Percentiles rank a stretch among this genome's conserved stretches.
phyloP scores from a whole-genome alignment of 2,888 invertebrate species.

The Drosophila conformis region DNA sequence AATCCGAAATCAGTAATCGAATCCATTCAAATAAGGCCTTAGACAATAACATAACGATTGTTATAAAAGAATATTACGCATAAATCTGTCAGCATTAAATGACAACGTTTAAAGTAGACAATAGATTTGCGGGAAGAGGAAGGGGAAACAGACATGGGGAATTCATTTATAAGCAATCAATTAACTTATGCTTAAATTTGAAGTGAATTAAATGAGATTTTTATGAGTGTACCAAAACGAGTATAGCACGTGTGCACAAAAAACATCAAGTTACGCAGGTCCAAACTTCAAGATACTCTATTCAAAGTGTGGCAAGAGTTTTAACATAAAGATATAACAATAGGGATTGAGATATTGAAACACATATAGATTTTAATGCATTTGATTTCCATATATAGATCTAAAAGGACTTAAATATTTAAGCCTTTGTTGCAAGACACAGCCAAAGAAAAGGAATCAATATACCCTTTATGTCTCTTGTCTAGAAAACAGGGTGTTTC shows the following conservation, averaged over 20 bases:
- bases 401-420: neutral
- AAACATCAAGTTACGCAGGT: neutral
- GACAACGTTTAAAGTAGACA: conserved; percentile 15
- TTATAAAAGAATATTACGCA: conserved; percentile 33
- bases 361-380: neutral
- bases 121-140: neutral
- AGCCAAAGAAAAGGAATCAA: neutral
- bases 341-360: neutral
- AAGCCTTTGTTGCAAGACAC: neutral
- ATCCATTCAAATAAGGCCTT: conserved; percentile 58
- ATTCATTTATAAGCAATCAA: conserved; percentile 16
- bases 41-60: conserved; percentile 55
- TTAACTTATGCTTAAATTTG: conserved; percentile 22
- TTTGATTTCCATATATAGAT: neutral
- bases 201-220: conserved; percentile 17
- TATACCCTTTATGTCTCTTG: neutral
- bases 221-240: conserved; percentile 28
- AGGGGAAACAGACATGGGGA: neutral
- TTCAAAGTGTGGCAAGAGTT: neutral
- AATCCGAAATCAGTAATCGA: conserved; percentile 19
- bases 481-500: neutral
- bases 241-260: conserved; percentile 21
- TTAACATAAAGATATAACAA: neutral
- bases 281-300: neutral
- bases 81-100: conserved; percentile 39